Percentiles rank a stretch among this genome's conserved stretches.
Evolutionary conservation across 2,888 invertebrate species (phyloP).

Genomic region (Polydrusus tereticollis): DNA sequence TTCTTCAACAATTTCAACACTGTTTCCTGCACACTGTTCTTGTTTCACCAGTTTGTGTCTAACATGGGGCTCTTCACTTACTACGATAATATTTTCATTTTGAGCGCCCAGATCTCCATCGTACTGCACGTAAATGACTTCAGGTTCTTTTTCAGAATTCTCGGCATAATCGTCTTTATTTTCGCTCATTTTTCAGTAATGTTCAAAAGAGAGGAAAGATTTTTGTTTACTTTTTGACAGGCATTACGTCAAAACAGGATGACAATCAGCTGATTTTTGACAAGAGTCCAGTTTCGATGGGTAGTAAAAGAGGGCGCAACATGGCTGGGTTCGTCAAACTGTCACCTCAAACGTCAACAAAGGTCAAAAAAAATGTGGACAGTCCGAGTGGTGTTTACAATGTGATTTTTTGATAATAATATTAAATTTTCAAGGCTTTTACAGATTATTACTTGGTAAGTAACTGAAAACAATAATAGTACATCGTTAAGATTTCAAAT

Average conservation of each 20-base stretch:
- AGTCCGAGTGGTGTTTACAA: slow-evolving; percentile 18
- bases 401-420: slow-evolving; percentile 25
- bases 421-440: slow-evolving; percentile 8
- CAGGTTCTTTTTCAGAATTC: slow-evolving; percentile 9
- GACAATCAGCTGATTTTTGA: neutral
- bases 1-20: neutral
- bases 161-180: neutral
- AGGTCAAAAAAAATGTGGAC: slow-evolving; percentile 22
- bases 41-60: neutral
- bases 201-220: slow-evolving; percentile 19
- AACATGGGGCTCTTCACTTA: slow-evolving; percentile 1
- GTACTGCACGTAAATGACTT: slow-evolving; percentile 24
- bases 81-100: slow-evolving; percentile 19
- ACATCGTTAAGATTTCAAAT: neutral
- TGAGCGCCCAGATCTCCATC: neutral
- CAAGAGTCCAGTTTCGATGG: neutral
- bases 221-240: neutral
- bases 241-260: neutral
- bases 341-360: slow-evolving; percentile 20
- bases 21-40: neutral
- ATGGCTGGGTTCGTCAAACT: neutral
- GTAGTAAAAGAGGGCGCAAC: neutral
- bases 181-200: slow-evolving; percentile 31
- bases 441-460: slow-evolving; percentile 2
- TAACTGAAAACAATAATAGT: neutral